Conservation (phyloP, 2,888 invertebrate species). For the Cephus spinipes region DNA sequence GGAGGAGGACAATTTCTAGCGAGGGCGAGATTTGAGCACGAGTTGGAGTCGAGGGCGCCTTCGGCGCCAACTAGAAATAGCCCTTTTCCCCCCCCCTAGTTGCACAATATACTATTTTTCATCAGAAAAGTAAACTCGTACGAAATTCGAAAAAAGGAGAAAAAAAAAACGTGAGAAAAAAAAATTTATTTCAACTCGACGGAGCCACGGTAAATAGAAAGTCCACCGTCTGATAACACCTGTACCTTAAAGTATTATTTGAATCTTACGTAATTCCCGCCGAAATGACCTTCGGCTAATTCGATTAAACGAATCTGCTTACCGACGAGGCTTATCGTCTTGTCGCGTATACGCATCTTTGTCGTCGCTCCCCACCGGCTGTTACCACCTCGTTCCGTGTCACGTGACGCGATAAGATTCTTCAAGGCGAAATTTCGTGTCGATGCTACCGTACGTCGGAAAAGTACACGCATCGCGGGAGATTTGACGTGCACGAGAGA, state of each 20-base stretch:
- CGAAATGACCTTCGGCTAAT: not conserved
- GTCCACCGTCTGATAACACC: not conserved
- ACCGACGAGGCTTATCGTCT: not conserved
- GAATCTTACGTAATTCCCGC: not conserved
- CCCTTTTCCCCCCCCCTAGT: too few species aligned
- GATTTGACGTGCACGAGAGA: not conserved
- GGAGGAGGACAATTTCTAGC: too few species aligned
- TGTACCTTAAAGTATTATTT: not conserved
- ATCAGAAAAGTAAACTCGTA: not conserved
- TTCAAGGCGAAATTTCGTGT: not conserved
- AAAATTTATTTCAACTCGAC: not conserved
- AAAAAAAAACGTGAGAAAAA: not conserved
- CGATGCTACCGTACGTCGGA: not conserved
- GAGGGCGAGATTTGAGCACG: too few species aligned
- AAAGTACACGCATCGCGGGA: not conserved
- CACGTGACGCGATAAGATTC: not conserved
- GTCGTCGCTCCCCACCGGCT: not conserved
- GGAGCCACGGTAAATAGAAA: accelerated
- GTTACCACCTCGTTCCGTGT: not conserved
- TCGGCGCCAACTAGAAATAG: too few species aligned
- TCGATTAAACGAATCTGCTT: not conserved
- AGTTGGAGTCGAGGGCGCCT: too few species aligned
- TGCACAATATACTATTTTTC: too few species aligned
- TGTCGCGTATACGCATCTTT: too few species aligned
- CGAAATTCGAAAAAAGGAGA: not conserved